Conservation (phyloP, 2,888 invertebrate genomes). For the Eupithecia tripunctaria region DNA sequence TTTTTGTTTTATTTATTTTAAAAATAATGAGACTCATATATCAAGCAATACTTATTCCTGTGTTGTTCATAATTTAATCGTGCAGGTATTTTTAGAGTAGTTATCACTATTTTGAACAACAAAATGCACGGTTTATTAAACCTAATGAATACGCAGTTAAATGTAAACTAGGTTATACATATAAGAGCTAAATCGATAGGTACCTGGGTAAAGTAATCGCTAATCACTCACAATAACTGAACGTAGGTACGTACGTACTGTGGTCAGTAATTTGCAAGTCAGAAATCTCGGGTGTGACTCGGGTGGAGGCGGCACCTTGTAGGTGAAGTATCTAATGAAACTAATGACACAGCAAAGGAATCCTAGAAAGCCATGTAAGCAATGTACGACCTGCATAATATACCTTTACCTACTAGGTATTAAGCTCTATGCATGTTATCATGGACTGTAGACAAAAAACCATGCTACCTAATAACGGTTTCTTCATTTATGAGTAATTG, state of each 20-base stretch:
- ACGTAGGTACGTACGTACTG: too few species aligned
- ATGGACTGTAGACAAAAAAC: too few species aligned
- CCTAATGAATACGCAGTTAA: not conserved
- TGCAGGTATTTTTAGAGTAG: not conserved
- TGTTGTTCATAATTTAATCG: not conserved
- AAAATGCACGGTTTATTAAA: not conserved
- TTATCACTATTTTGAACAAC: not conserved
- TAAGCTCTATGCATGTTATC: not conserved
- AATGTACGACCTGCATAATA: not conserved
- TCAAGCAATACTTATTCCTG: not conserved
- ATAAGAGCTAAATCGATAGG: not conserved
- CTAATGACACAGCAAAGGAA: not conserved
- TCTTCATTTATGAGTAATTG: not conserved
- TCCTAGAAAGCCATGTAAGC: not conserved
- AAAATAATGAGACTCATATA: not conserved
- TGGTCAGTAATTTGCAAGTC: constrained; percentile 5
- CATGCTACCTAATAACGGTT: not conserved
- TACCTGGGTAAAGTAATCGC: not conserved
- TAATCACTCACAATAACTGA: not conserved
- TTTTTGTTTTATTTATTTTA: not conserved
- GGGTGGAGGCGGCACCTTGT: not conserved
- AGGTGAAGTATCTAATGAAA: constrained; percentile 5
- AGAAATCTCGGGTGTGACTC: not conserved
- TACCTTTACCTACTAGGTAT: not conserved
- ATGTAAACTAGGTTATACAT: too few species aligned